Percentiles rank a stretch among this genome's conserved stretches.
Evolutionary conservation across 2,113 vertebrate genomes (phyloP).

Genomic region (Pedetes capensis): DNA sequence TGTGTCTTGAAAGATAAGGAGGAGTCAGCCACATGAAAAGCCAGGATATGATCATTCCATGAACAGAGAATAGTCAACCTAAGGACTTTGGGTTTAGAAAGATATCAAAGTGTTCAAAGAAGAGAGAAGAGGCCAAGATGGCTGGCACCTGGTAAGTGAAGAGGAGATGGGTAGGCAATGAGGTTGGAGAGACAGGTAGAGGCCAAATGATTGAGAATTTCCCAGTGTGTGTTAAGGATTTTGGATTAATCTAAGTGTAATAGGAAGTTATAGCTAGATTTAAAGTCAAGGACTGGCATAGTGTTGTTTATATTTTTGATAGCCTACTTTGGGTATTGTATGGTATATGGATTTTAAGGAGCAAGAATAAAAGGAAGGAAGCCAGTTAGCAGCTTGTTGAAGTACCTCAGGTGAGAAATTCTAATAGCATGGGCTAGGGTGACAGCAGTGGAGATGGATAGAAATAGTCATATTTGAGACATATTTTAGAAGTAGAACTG

Average conservation of each 20-base stretch:
- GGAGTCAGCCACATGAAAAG: background rate
- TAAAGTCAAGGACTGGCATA: background rate
- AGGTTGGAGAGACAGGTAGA: background rate
- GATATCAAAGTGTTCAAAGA: background rate
- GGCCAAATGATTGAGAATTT: background rate
- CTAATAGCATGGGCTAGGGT: background rate
- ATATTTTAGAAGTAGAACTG: background rate
- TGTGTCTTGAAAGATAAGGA: background rate
- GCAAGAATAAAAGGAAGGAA: background rate
- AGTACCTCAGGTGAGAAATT: background rate
- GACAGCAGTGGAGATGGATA: background rate
- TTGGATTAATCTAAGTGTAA: background rate
- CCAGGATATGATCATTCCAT: background rate
- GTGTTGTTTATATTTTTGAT: slow-evolving; percentile 24
- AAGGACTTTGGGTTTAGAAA: slow-evolving; percentile 12
- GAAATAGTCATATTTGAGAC: background rate
- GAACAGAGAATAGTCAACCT: background rate
- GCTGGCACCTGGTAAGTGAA: background rate
- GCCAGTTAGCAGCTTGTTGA: background rate
- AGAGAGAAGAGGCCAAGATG: background rate
- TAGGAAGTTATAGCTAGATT: background rate
- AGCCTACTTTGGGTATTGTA: background rate
- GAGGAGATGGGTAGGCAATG: background rate
- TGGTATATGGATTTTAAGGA: background rate
- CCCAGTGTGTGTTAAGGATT: background rate